phyloP scores from a whole-genome alignment of 1,140 invertebrate genomes.

The Phymastichus coffea region DNA sequence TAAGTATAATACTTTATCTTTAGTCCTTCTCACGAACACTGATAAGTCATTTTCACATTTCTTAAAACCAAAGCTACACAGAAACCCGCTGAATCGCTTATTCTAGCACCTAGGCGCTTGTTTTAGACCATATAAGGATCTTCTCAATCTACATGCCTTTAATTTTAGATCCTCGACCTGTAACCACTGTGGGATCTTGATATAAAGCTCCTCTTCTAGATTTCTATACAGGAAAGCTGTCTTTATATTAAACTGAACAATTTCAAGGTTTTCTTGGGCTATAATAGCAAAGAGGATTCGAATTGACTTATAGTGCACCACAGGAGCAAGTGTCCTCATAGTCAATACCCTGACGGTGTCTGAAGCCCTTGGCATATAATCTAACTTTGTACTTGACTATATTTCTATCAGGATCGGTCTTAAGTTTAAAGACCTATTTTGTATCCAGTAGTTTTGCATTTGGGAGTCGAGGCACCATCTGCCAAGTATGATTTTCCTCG shows the following conservation, averaged over 20 bases:
- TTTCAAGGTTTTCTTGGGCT: slow-evolving; percentile 34
- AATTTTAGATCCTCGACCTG: background rate
- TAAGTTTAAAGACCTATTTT: slow-evolving; percentile 43
- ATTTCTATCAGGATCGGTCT: slow-evolving; percentile 31
- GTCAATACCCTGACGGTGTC: slow-evolving; percentile 36
- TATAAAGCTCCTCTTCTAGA: slow-evolving; percentile 48
- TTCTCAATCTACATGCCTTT: slow-evolving; percentile 40
- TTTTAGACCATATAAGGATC: slow-evolving; percentile 52
- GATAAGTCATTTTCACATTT: slow-evolving; percentile 7
- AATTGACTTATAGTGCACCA: slow-evolving; percentile 37
- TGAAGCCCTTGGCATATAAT: slow-evolving; percentile 37
- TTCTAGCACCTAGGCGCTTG: slow-evolving; percentile 51
- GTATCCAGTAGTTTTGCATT: slow-evolving; percentile 34
- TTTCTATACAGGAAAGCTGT: slow-evolving; percentile 51
- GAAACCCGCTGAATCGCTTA: slow-evolving; percentile 21
- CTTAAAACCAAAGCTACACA: slow-evolving; percentile 25
- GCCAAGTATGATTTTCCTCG: slow-evolving; percentile 37
- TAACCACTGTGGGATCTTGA: slow-evolving; percentile 33
- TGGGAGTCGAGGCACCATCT: slow-evolving; percentile 32
- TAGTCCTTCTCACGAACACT: background rate
- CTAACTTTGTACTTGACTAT: slow-evolving; percentile 24
- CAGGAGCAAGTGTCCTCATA: slow-evolving; percentile 38
- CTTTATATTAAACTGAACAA: slow-evolving; percentile 41
- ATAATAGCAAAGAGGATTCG: slow-evolving; percentile 38
- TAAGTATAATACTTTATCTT: background rate